Evolutionary conservation across 2,888 invertebrate genomes (phyloP).

Genomic region (Lepidocyrtinus sp.): DNA sequence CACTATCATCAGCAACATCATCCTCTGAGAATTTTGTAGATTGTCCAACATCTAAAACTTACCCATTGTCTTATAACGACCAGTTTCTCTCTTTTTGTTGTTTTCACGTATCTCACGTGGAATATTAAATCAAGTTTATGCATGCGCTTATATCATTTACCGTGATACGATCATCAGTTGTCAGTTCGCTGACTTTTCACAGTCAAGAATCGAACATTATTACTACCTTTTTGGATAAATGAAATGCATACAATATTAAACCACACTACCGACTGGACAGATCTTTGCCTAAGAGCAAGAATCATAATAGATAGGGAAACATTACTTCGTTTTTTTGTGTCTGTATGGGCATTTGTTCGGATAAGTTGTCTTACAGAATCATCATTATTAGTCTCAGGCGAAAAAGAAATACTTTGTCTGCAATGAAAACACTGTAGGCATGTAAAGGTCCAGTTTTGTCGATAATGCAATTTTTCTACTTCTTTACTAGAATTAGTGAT

Average conservation of each 20-base stretch:
- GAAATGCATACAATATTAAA: background rate
- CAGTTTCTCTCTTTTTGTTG: constrained; percentile 21
- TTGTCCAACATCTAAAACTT: background rate
- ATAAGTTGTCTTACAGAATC: background rate
- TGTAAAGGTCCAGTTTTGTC: constrained; percentile 52
- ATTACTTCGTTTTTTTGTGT: background rate
- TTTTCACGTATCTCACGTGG: constrained; percentile 32
- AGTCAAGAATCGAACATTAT: background rate
- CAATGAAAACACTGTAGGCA: background rate
- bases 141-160: constrained; percentile 16
- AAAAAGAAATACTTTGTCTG: background rate
- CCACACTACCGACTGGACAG: background rate
- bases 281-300: background rate
- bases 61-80: background rate
- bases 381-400: background rate
- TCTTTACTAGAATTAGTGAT: constrained; percentile 49
- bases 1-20: background rate
- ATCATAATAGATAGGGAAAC: background rate
- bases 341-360: background rate
- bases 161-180: constrained; percentile 23
- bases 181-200: constrained; percentile 49
- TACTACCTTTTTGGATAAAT: background rate
- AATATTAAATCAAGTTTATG: constrained; percentile 32
- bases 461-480: constrained; percentile 40
- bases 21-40: background rate